These are phyloP conservation scores for Coregonus suidteri DNA, from an alignment of 2,797 vertebrate species.

Conservation along the genomic window DNA sequence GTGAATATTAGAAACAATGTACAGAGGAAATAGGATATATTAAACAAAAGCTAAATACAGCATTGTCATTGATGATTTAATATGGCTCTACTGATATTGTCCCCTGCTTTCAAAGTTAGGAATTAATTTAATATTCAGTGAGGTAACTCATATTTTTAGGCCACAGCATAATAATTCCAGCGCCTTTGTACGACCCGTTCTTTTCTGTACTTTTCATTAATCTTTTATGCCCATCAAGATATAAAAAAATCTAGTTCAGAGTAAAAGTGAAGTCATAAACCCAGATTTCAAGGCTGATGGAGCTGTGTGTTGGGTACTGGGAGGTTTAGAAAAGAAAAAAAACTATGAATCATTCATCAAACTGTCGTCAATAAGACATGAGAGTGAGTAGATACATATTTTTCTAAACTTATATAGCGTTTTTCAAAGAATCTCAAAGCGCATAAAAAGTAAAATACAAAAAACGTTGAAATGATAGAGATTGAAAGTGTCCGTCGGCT, in stretches of 20 bases:
- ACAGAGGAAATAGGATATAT: constrained; percentile 24
- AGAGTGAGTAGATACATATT: background rate
- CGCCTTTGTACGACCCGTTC: constrained; percentile 20
- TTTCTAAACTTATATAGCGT: too few relatives aligned
- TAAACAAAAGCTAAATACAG: constrained; percentile 30
- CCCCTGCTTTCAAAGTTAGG: background rate
- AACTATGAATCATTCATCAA: constrained; percentile 41
- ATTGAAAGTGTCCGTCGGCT: too few relatives aligned
- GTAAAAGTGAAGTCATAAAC: constrained; percentile 22
- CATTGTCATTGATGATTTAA: constrained; percentile 12
- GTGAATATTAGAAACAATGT: constrained; percentile 56
- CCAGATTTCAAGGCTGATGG: constrained; percentile 28
- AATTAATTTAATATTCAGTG: constrained; percentile 15
- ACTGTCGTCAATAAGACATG: constrained; percentile 29
- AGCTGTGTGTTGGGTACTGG: constrained; percentile 24
- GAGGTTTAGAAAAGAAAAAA: constrained; percentile 8
- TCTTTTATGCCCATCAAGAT: constrained; percentile 20
- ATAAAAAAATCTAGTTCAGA: constrained; percentile 15
- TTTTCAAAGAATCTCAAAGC: too few relatives aligned
- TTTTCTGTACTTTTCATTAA: constrained; percentile 13
- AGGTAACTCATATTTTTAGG: constrained; percentile 16
- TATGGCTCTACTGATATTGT: constrained; percentile 3
- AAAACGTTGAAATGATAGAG: too few relatives aligned
- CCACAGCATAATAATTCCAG: constrained; percentile 30
- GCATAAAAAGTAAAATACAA: too few relatives aligned